Evolutionary conservation across 2,888 invertebrate species (phyloP), one percentile per base, ranked within the genome.

Genomic region (Erebia aethiops): DNA sequence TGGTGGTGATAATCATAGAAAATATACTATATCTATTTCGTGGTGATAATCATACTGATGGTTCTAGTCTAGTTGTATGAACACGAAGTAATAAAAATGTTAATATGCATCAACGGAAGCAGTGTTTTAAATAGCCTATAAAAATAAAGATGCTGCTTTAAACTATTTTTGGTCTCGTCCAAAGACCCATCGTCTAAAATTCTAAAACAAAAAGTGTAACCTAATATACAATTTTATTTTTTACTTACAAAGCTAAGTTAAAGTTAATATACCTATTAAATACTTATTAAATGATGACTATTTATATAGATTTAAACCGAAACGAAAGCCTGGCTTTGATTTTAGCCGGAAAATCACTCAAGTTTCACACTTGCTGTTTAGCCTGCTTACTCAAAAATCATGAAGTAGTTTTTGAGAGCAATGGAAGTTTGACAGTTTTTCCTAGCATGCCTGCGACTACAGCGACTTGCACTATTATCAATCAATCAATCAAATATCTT

Each of bases 101-200:
- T 73, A 75, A 73, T 78, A 79, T 79, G 80, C 80, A 79, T 80
- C 78, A 71, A 78, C 77, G 80, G 79, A 78, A 86, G 82, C 81
- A 78, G 79, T 82, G 41, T 80, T 81, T 82, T 81, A 81, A 80
- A 79, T 78, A 77, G 77, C 76, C 77, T 78, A 81, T 85, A 82
- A 84, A 84, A 84, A 77, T 81, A 81, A 79, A 67, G 65, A 70
- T 68, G 67, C 56, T 58, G 60, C 68, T 63, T 67, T 70, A 62
- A 72, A 75, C 75, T 70, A 73, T 71, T 73, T 69, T 58, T 46
- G 16, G 69, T 51, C 64, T 49, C 56, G 46, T 62, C 69, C 63
- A 43, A 26, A 41, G 63, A 51, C 18, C 13, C 49, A 14, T 21
- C 21, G 2, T 49, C 21, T 26, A n/a, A 26, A 49, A 43, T 35